Evolutionary conservation across 2,888 invertebrate genomes (phyloP).

Genomic region (Drosophila percnosoma): DNA sequence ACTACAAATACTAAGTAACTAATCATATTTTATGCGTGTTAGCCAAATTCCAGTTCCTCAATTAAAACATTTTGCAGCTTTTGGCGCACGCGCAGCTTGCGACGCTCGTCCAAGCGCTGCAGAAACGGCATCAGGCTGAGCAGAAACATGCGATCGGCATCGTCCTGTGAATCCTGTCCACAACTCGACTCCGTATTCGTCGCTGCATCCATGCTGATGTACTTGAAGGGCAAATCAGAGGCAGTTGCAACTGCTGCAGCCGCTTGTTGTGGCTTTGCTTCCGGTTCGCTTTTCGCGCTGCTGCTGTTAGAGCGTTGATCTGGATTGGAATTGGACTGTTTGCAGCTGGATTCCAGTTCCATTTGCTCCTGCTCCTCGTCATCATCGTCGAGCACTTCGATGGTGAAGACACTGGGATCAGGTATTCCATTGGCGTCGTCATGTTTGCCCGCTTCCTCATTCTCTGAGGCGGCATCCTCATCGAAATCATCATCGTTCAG

Average conservation of each 20-base stretch:
- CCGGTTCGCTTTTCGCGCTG: constrained; percentile 55
- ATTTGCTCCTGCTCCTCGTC: constrained; percentile 45
- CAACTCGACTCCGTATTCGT: constrained; percentile 63
- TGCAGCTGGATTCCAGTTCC: constrained; percentile 30
- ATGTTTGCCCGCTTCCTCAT: constrained; percentile 48
- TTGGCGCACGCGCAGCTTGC: constrained; percentile 76
- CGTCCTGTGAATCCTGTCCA: constrained; percentile 49
- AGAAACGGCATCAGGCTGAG: constrained; percentile 77
- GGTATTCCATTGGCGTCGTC: constrained; percentile 20
- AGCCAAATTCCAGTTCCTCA: constrained; percentile 74
- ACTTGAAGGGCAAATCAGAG: constrained; percentile 56
- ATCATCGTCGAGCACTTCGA: constrained; percentile 77
- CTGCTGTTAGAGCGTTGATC: not conserved
- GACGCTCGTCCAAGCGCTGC: constrained; percentile 70
- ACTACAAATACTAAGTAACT: constrained; percentile 8
- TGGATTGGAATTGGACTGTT: constrained; percentile 4
- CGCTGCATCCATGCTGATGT: constrained; percentile 62
- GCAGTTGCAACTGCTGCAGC: constrained; percentile 18
- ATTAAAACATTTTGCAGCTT: constrained; percentile 79
- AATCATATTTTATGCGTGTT: constrained; percentile 11
- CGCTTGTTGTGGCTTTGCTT: constrained; percentile 41
- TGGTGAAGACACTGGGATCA: constrained; percentile 66
- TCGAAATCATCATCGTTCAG: constrained; percentile 72
- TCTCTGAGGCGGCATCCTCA: constrained; percentile 73
- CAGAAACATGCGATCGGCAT: constrained; percentile 79